These are phyloP conservation scores for Sarcophilus harrisii DNA, from an alignment of 2,797 vertebrate species.

Conservation along the genomic window DNA sequence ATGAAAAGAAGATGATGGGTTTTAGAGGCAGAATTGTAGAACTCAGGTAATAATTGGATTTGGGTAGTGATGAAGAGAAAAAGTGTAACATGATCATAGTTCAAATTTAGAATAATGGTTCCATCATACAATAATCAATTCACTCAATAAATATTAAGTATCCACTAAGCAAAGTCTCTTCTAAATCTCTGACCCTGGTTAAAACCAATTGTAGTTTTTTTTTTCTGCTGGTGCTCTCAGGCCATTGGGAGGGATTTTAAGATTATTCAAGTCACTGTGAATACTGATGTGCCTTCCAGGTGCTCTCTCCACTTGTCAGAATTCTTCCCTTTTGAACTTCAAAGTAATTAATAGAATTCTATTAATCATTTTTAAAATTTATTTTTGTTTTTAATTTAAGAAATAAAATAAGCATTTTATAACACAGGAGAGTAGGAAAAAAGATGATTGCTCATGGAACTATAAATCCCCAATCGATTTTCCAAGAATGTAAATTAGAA, in stretches of 20 bases:
- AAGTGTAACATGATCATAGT: not conserved
- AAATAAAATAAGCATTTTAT: too few species aligned
- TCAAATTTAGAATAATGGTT: not conserved
- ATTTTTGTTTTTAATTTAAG: too few species aligned
- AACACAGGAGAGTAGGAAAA: too few species aligned
- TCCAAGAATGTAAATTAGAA: not conserved
- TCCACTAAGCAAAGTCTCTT: not conserved
- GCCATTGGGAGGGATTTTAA: not conserved
- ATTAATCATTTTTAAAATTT: too few species aligned
- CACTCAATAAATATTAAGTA: not conserved
- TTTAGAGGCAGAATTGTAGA: not conserved
- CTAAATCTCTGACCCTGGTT: not conserved
- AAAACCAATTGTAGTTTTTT: not conserved
- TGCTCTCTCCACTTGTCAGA: not conserved
- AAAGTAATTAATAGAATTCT: too few species aligned
- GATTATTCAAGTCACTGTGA: not conserved
- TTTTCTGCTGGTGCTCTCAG: not conserved
- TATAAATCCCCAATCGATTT: not conserved
- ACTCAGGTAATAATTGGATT: not conserved
- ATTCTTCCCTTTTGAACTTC: not conserved
- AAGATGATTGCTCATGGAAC: not conserved
- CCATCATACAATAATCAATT: not conserved
- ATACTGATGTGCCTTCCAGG: not conserved
- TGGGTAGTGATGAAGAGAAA: not conserved
- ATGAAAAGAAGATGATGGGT: not conserved